phyloP scores from a whole-genome alignment of 2,113 vertebrate genomes.

The Erpornis zantholeuca region DNA sequence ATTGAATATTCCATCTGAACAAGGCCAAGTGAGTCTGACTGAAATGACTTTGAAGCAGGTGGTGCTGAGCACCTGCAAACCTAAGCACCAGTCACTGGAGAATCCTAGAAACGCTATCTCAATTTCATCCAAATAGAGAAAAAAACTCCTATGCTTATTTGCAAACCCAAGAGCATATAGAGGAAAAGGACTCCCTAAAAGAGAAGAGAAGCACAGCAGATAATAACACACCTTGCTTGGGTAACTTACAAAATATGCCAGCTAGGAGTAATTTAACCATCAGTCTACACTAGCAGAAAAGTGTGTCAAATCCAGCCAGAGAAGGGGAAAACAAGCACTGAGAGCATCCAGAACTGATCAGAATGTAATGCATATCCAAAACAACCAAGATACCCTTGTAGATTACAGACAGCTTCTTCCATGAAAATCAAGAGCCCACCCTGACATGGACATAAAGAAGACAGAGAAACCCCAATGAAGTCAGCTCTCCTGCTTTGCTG shows the following conservation, averaged over 20 bases:
- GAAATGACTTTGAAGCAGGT: background rate
- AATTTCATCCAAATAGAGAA: background rate
- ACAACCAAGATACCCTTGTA: background rate
- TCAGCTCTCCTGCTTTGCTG: background rate
- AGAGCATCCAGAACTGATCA: background rate
- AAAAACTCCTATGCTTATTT: accelerated
- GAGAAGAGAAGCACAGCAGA: background rate
- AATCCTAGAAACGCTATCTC: background rate
- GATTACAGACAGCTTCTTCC: background rate
- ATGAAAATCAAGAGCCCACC: background rate
- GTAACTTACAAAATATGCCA: background rate
- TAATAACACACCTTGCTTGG: background rate
- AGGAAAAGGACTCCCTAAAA: background rate
- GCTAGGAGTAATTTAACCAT: background rate
- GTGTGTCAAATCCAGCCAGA: background rate
- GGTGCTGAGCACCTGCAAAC: background rate
- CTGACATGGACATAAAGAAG: background rate
- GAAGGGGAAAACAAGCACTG: background rate
- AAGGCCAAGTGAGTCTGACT: background rate
- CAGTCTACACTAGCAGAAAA: background rate
- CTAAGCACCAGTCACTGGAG: background rate
- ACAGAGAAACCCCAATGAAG: background rate
- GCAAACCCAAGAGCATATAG: background rate
- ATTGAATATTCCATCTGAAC: background rate
- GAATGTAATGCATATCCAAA: background rate